Evolutionary conservation across 1,140 invertebrate species (phyloP).

Genomic region (Cydia amplana): DNA sequence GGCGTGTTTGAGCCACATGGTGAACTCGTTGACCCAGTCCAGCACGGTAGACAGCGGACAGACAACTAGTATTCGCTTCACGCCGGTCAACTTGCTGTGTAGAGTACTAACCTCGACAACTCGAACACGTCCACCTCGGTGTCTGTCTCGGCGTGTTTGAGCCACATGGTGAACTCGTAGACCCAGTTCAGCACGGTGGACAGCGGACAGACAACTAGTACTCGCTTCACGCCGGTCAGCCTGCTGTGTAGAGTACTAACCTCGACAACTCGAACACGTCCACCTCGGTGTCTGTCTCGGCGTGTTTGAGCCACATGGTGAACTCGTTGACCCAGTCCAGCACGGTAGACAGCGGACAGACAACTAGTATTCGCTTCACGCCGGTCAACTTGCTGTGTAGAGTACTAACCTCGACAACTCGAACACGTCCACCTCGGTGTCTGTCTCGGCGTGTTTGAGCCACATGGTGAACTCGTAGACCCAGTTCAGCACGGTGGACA

Average conservation of each 20-base stretch:
- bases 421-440: constrained; percentile 85
- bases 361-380: constrained; percentile 90
- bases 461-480: constrained; percentile 94
- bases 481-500: constrained; percentile 98
- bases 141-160: constrained; percentile 82
- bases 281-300: constrained; percentile 82
- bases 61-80: constrained; percentile 92
- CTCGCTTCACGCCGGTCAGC: constrained; percentile 85
- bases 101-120: constrained; percentile 74
- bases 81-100: constrained; percentile 82
- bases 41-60: constrained; percentile 96
- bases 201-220: constrained; percentile 95
- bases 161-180: constrained; percentile 94
- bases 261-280: constrained; percentile 86
- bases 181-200: constrained; percentile 98
- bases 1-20: constrained; percentile 88
- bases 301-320: constrained; percentile 88
- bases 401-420: constrained; percentile 81
- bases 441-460: constrained; percentile 84
- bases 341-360: constrained; percentile 97
- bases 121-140: constrained; percentile 87
- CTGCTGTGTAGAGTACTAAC: constrained; percentile 73
- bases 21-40: constrained; percentile 98
- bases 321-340: constrained; percentile 98
- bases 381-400: constrained; percentile 82